These are phyloP conservation scores for Sebastiscus tertius DNA, from an alignment of 2,797 vertebrate genomes.

Conservation along the genomic window DNA sequence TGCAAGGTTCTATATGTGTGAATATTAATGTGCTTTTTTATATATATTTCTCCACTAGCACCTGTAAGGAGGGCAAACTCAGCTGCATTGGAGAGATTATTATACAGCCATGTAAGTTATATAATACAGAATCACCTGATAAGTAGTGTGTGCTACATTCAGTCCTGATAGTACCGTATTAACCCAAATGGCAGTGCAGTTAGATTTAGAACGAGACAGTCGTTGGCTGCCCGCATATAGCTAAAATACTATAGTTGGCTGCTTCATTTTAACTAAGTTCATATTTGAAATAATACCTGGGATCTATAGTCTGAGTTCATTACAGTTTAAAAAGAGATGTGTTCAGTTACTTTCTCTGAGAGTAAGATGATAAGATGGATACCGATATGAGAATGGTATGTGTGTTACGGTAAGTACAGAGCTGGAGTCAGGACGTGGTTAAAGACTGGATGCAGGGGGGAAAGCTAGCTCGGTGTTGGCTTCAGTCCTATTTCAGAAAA, in stretches of 20 bases:
- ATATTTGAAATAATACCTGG: not conserved
- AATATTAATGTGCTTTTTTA: not conserved
- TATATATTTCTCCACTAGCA: constrained; percentile 72
- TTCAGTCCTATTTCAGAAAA: no score
- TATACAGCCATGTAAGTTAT: constrained; percentile 58
- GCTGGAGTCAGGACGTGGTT: not conserved
- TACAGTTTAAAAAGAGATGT: no score
- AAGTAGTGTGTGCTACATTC: not conserved
- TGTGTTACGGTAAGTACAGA: no score
- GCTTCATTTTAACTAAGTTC: not conserved
- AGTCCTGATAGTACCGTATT: not conserved
- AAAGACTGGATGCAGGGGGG: not conserved
- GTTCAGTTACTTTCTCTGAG: no score
- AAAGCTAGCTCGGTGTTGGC: no score
- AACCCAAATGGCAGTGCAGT: not conserved
- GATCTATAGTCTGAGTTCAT: no score
- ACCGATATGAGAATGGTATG: no score
- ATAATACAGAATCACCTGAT: not conserved
- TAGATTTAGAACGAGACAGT: not conserved
- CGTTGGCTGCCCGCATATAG: not conserved
- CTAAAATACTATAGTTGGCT: not conserved
- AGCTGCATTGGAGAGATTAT: constrained; percentile 82
- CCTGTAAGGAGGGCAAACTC: constrained; percentile 84
- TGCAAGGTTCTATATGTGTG: not conserved
- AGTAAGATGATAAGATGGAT: no score